Evolutionary conservation across 2,888 invertebrate species (phyloP).

Genomic region (Drosophila subquinaria): DNA sequence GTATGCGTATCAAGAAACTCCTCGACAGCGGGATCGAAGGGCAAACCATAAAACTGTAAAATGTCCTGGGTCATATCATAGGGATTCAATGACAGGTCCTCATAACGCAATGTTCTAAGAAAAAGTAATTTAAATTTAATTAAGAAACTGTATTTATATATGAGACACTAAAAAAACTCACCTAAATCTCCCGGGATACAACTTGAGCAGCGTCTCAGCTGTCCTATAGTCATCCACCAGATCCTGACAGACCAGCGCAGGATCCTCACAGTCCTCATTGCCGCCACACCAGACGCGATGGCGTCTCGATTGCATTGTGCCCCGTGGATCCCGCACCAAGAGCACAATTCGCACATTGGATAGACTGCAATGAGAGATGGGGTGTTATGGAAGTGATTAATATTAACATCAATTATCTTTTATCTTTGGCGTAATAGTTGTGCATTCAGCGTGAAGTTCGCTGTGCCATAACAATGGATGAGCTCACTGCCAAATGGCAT

Average conservation of each 20-base stretch:
- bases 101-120: constrained; percentile 91
- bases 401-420: constrained; percentile 6
- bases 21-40: constrained; percentile 89
- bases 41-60: constrained; percentile 91
- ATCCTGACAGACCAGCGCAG: constrained; percentile 91
- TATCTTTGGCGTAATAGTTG: constrained; percentile 61
- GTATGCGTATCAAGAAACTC: constrained; percentile 93
- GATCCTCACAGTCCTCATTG: constrained; percentile 92
- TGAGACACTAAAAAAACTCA: constrained; percentile 83
- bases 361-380: constrained; percentile 86
- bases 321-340: constrained; percentile 94
- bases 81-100: constrained; percentile 92
- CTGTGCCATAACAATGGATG: constrained; percentile 58
- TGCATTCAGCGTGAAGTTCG: constrained; percentile 68
- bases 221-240: constrained; percentile 93
- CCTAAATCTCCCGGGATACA: constrained; percentile 91
- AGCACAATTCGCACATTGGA: constrained; percentile 90
- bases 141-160: neutral
- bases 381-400: constrained; percentile 17
- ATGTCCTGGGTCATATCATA: constrained; percentile 89
- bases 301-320: constrained; percentile 93
- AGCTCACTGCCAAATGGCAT: constrained; percentile 50
- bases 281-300: constrained; percentile 90
- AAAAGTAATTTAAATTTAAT: neutral
- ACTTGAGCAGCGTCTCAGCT: constrained; percentile 89